Evolutionary conservation across 2,113 vertebrate genomes (phyloP).

Genomic region (Passer montanus): DNA sequence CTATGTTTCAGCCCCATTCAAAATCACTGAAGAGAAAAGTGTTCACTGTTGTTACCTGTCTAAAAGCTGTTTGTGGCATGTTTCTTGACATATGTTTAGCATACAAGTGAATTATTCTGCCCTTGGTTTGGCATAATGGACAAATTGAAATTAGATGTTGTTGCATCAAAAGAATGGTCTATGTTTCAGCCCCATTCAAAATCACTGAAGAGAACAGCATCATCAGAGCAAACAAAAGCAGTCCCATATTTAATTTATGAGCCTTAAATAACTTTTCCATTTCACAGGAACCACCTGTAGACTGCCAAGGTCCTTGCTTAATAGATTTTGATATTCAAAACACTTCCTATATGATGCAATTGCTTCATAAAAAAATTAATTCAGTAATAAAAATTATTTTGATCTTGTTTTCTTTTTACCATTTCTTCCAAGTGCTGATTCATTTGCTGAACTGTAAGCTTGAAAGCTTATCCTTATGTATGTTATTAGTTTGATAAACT

Average conservation of each 20-base stretch:
- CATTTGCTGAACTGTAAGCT: neutral
- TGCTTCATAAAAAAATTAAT: neutral
- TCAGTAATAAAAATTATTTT: neutral
- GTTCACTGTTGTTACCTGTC: neutral
- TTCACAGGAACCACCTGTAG: neutral
- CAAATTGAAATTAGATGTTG: neutral
- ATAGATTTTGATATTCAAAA: neutral
- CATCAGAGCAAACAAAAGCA: neutral
- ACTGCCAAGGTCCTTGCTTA: neutral
- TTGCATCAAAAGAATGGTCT: neutral
- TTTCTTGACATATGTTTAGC: neutral
- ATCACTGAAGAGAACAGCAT: neutral
- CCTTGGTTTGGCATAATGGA: neutral
- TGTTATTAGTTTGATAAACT: neutral
- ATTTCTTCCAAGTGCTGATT: neutral
- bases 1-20: neutral
- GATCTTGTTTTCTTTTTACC: neutral
- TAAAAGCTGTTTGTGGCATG: neutral
- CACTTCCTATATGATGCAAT: neutral
- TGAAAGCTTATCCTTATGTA: neutral
- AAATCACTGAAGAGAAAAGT: neutral
- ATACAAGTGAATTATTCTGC: neutral
- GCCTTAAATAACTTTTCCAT: neutral
- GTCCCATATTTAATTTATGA: conserved; percentile 29
- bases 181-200: neutral